These are phyloP conservation scores for Drosophila pandora DNA, from an alignment of 1,140 invertebrate species.

Conservation along the genomic window DNA sequence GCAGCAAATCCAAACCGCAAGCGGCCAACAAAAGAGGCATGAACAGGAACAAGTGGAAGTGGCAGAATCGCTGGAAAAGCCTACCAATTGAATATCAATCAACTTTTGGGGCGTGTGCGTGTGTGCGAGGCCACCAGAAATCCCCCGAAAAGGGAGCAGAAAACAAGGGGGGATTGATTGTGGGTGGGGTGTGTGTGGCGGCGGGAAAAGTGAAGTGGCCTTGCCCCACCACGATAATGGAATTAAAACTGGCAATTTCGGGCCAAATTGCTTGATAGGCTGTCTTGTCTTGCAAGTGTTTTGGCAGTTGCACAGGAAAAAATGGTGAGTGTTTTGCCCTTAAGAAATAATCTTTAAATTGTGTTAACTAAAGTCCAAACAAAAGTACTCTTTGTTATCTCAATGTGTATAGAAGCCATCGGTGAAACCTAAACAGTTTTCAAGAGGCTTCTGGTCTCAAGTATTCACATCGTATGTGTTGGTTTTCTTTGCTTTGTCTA, in stretches of 20 bases:
- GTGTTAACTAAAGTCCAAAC: too few species aligned
- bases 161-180: slow-evolving; percentile 26
- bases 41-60: background rate
- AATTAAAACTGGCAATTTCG: slow-evolving; percentile 80
- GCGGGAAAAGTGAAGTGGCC: slow-evolving; percentile 24
- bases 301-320: slow-evolving; percentile 16
- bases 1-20: slow-evolving; percentile 78
- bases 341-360: too few species aligned
- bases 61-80: slow-evolving; percentile 54
- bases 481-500: too few species aligned
- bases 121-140: slow-evolving; percentile 19
- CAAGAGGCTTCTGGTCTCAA: background rate
- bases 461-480: background rate
- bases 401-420: background rate
- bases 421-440: background rate
- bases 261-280: slow-evolving; percentile 62
- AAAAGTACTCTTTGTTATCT: too few species aligned
- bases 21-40: slow-evolving; percentile 50
- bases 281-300: slow-evolving; percentile 37
- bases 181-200: slow-evolving; percentile 12
- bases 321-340: background rate
- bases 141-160: slow-evolving; percentile 27
- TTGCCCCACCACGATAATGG: slow-evolving; percentile 58
- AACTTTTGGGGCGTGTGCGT: slow-evolving; percentile 61
- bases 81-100: slow-evolving; percentile 83